Evolutionary conservation across 2,888 invertebrate genomes (phyloP), one percentile per base, ranked within the genome.

Genomic region (Heliconius charithonia): DNA sequence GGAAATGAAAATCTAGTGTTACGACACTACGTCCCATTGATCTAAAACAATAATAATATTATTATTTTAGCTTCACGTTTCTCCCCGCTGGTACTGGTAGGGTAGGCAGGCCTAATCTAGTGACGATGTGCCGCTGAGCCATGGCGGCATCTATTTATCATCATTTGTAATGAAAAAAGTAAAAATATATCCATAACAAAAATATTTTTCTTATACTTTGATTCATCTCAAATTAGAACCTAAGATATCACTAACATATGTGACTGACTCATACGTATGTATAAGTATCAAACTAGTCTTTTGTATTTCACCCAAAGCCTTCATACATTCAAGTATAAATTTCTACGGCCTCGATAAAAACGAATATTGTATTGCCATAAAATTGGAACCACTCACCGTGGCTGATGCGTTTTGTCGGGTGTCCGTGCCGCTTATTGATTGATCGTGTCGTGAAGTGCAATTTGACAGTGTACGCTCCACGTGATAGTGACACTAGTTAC

Each of bases 381-480:
- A 59, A 73, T 73, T 19, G 59, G 32, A 73, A 32, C 62, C 12
- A 73, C 59, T 73, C 37, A 19, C 37, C 62, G 73, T 73, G n/a
- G 37, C 37, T 59, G 62, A 73, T 41, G 25, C 32, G 19, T 59
- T 73, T 73, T 25, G 73, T 73, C 73, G 59, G 72, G 10, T 62
- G 59, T 62, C 62, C 59, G 73, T 41, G 73, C 62, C 19, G 37
- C 12, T 74, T 73, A 25, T 37, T 73, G 73, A 59, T 62, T 37
- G 32, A 37, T 59, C 22, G 51, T 51, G 2, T 51, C n/a, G 37
- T 62, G 70, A 1, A 63, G 63, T 27, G 63, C 16, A 37, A 25
- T 63, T 62, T 63, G 72, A 59, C 59, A 72, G 51, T 27, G 16
- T 56, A 56, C 37, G 37, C 37, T 67, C 29, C 22, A 56, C 51